phyloP scores from a whole-genome alignment of 2,797 vertebrate genomes.

The Erethizon dorsatum region DNA sequence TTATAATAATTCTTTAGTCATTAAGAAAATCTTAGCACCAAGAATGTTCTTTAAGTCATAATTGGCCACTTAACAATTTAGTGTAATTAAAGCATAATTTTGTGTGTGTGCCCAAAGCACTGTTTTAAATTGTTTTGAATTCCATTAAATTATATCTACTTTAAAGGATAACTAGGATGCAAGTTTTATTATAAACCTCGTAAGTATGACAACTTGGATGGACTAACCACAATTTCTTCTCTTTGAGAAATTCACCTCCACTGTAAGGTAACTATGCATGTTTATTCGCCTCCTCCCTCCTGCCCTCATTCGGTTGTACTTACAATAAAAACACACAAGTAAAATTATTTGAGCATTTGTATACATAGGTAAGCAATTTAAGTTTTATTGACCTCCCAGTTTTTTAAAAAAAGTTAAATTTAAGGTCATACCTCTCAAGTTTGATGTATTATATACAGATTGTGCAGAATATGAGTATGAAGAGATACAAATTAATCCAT shows the following conservation, averaged over 20 bases:
- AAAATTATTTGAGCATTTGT: conserved; percentile 69
- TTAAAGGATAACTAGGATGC: conserved; percentile 39
- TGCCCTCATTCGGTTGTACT: not conserved
- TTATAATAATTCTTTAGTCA: conserved; percentile 45
- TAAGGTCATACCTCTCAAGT: conserved; percentile 82
- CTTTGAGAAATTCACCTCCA: conserved; percentile 52
- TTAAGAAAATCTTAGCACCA: not conserved
- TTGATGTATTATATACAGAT: conserved; percentile 81
- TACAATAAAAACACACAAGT: conserved; percentile 55
- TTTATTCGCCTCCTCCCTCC: not conserved
- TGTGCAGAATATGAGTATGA: conserved; percentile 82
- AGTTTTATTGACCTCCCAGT: conserved; percentile 85
- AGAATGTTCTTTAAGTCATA: conserved; percentile 30
- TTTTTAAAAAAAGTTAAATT: conserved; percentile 81
- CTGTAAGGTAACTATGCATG: not conserved
- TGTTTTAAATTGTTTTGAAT: conserved; percentile 35
- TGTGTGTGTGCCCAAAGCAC: conserved; percentile 46
- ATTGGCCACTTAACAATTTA: conserved; percentile 43
- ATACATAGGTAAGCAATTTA: conserved; percentile 79
- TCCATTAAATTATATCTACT: conserved; percentile 20
- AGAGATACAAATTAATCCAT: conserved; percentile 82
- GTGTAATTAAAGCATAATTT: conserved; percentile 56
- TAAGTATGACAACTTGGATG: conserved; percentile 41
- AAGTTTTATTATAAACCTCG: conserved; percentile 18
- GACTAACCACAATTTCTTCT: conserved; percentile 36